Base-by-base conservation (phyloP, 2,797 vertebrate species). In the Eulemur mongoz region DNA sequence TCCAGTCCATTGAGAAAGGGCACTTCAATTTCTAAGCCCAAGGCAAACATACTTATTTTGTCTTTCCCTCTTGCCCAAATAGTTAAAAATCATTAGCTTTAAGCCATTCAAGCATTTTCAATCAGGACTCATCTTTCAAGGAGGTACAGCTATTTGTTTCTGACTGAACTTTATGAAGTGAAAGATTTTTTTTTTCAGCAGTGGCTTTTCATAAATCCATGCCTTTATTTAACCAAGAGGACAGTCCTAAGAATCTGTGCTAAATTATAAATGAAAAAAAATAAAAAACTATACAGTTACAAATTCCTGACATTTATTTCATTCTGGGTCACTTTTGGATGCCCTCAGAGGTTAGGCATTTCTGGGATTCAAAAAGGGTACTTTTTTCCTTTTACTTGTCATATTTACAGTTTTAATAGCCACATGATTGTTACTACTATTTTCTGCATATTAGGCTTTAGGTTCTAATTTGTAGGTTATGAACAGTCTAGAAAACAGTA, bases 141-240 rank as follows among this genome's bases (percentile, higher is more conserved):
- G 40, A 75, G 10, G 2, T 78, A n/a, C 1, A 82, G 48, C 79
- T 50, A n/a, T 78, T 85, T 80, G 27, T 76, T 72, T 69, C 23
- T 38, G 13, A 63, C 7, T 35, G 63, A 87, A 75, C 7, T 63
- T 79, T 94, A 86, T 86, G 14, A 85, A 40, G 52, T 86, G 48
- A 92, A 96, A 79, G 43, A 79, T 1, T 45, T 92, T 61, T 84
- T 35, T 93, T 50, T 93, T 61, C 7, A 48, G 22, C 91, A 89
- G 82, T 96, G 92, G 30, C 4, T 82, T 97, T 97, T 96, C 57
- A 20, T 75, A 97, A 96, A 93, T 72, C 75, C 32, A 81, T 96
- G 81, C 93, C 22, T 96, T 95, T 94, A 95, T 98, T 98, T 98
- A 97, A 92, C 95, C 30, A 83, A 80, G 50, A 96, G 43, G n/a